Evolutionary conservation across 2,797 vertebrate genomes (phyloP).

Genomic region (Enteromius anoplus): DNA sequence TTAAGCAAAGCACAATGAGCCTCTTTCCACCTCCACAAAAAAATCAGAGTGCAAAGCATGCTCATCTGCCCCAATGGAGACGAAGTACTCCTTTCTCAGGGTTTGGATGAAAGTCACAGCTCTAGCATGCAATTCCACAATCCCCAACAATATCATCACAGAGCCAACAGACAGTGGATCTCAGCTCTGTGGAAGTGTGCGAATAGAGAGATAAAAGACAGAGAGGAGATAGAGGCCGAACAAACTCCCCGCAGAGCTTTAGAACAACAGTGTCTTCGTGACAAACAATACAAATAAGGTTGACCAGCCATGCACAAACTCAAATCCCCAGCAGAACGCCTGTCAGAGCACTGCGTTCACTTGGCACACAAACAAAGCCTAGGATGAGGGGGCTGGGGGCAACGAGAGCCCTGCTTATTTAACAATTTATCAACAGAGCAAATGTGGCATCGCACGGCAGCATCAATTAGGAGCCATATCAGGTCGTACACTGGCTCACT

Average conservation of each 20-base stretch:
- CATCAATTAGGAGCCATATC: conserved; percentile 52
- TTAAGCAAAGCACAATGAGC: conserved; percentile 7
- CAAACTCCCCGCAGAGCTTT: conserved; percentile 77
- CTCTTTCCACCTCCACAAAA: conserved; percentile 6
- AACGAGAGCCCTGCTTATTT: conserved; percentile 28
- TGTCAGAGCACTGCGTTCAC: conserved; percentile 40
- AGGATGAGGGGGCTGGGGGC: conserved; percentile 1
- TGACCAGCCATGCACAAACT: conserved; percentile 72
- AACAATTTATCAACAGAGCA: conserved; percentile 53
- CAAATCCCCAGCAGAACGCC: conserved; percentile 50
- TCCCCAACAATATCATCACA: conserved; percentile 35
- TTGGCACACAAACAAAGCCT: conserved; percentile 46
- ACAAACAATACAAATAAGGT: conserved; percentile 74
- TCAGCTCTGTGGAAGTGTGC: conserved; percentile 39
- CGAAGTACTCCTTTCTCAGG: neutral
- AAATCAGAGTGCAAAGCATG: neutral
- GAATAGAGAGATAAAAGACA: conserved; percentile 58
- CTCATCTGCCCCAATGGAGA: neutral
- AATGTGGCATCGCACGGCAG: conserved; percentile 48
- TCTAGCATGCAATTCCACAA: conserved; percentile 28
- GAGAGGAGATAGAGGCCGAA: conserved; percentile 65
- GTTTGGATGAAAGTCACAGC: conserved; percentile 9
- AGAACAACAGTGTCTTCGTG: conserved; percentile 79
- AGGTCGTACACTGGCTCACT: conserved; percentile 5
- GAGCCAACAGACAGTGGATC: conserved; percentile 40